Evolutionary conservation across 2,113 vertebrate species (phyloP).

Genomic region (Nicator chloris): DNA sequence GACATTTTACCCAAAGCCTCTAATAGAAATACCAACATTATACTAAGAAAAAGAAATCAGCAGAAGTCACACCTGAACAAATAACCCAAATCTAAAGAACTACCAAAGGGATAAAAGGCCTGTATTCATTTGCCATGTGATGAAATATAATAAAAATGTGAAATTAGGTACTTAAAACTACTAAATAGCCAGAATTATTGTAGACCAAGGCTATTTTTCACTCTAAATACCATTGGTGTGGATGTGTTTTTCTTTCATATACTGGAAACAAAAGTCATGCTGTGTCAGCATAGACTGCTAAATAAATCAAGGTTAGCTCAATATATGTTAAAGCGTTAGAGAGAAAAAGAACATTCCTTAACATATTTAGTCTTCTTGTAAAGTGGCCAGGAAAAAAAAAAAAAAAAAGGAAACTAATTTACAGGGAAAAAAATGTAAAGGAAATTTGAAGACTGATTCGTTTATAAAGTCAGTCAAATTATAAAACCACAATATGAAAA

Average conservation of each 20-base stretch:
- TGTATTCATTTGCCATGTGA: neutral
- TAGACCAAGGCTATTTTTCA: neutral
- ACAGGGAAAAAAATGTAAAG: neutral
- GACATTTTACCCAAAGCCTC: slow-evolving; percentile 16
- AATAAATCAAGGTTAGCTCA: slow-evolving; percentile 33
- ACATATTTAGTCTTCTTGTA: neutral
- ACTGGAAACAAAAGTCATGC: slow-evolving; percentile 55
- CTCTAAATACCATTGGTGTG: slow-evolving; percentile 13
- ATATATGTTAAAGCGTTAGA: neutral
- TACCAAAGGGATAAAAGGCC: neutral
- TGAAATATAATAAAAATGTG: slow-evolving; percentile 9
- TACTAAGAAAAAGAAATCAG: neutral
- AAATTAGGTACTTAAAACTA: slow-evolving; percentile 7
- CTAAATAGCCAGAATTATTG: slow-evolving; percentile 4
- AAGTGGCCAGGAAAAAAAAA: neutral
- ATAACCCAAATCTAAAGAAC: slow-evolving; percentile 22
- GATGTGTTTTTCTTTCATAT: slow-evolving; percentile 63
- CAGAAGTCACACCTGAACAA: slow-evolving; percentile 51
- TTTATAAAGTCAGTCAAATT: neutral
- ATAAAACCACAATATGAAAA: neutral
- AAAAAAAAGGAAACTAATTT: neutral
- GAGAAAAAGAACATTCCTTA: neutral
- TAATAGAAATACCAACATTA: neutral
- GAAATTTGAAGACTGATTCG: neutral
- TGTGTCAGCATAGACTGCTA: slow-evolving; percentile 44